Evolutionary conservation across 35 echinoderm and acorn worm genomes (phyloP).

Genomic region (Ophiothrix spiculata): DNA sequence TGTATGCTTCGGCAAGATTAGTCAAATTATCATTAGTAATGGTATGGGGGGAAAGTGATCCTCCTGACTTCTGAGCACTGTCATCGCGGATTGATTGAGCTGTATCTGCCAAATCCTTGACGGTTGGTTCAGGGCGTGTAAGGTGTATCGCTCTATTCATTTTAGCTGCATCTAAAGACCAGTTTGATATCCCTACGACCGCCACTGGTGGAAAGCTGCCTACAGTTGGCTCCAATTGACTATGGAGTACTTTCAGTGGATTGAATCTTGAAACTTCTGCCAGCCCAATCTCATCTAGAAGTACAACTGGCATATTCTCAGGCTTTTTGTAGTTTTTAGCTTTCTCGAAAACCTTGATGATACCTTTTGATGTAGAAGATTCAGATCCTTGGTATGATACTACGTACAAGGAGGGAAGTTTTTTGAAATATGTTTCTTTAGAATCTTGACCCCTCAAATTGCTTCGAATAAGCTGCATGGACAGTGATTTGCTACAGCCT

Average conservation of each 20-base stretch:
- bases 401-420: conserved; percentile 18
- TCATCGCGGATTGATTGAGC: conserved; percentile 37
- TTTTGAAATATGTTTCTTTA: conserved; percentile 19
- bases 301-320: conserved; percentile 30
- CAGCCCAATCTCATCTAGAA: conserved; percentile 42
- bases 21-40: not conserved
- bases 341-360: conserved; percentile 38
- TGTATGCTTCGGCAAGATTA: conserved; percentile 27
- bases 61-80: not conserved
- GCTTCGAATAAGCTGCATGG: conserved; percentile 36
- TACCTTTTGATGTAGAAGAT: conserved; percentile 43
- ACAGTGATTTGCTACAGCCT: conserved; percentile 31
- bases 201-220: conserved; percentile 28
- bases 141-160: conserved; percentile 43
- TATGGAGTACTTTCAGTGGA: conserved; percentile 32
- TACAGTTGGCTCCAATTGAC: conserved; percentile 14
- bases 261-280: conserved; percentile 26
- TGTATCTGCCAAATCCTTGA: conserved; percentile 20
- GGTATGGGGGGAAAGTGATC: no score
- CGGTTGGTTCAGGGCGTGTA: conserved; percentile 24
- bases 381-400: conserved; percentile 39
- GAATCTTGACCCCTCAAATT: conserved; percentile 25
- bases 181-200: conserved; percentile 42
- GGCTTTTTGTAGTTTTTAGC: conserved; percentile 30
- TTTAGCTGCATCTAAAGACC: conserved; percentile 45